Conservation (phyloP, 2,113 vertebrate genomes). For the Gymnarchus niloticus region DNA sequence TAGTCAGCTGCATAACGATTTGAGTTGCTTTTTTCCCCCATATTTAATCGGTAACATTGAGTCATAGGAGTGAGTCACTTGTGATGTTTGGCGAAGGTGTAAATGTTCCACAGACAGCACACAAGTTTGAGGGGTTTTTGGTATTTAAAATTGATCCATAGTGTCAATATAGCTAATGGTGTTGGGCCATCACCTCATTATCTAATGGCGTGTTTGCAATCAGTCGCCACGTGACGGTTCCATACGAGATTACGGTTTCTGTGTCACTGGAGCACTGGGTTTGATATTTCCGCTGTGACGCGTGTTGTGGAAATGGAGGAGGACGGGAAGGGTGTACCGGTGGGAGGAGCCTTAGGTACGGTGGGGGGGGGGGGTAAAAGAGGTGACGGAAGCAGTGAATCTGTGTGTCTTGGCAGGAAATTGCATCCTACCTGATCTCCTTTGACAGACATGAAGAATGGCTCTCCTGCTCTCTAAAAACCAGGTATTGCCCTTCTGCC, state of each 20-base stretch:
- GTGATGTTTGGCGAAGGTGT: not conserved
- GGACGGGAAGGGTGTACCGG: not conserved
- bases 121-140: not conserved
- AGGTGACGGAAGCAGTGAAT: not conserved
- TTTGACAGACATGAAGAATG: slow-evolving; percentile 85
- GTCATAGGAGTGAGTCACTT: not conserved
- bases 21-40: not conserved
- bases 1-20: not conserved
- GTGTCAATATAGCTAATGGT: not conserved
- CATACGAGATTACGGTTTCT: not conserved
- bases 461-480: slow-evolving; percentile 75
- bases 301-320: not conserved
- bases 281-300: not conserved
- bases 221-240: not conserved
- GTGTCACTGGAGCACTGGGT: not conserved
- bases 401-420: slow-evolving; percentile 62
- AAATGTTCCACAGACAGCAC: not conserved
- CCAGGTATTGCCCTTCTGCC: slow-evolving; percentile 61
- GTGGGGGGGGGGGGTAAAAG: not conserved
- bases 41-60: not conserved
- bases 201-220: not conserved
- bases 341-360: not conserved
- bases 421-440: slow-evolving; percentile 79
- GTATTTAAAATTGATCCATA: not conserved
- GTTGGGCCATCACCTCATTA: not conserved